Evolutionary conservation across 1,140 invertebrate genomes (phyloP).

Genomic region (Paraescarpia echinospica): DNA sequence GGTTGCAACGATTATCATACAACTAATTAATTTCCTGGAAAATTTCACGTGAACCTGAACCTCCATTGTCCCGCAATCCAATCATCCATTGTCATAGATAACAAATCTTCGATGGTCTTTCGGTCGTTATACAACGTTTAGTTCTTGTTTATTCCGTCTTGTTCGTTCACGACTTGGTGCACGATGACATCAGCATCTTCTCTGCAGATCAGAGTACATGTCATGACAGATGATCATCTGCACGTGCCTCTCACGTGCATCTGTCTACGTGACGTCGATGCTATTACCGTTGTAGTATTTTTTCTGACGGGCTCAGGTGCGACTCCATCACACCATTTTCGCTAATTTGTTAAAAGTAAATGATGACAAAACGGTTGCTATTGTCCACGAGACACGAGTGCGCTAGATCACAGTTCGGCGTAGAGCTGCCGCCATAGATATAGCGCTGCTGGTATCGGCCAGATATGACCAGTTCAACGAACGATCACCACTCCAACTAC

Average conservation of each 20-base stretch:
- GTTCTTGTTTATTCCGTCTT: background rate
- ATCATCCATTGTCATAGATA: background rate
- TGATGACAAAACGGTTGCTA: background rate
- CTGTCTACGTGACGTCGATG: background rate
- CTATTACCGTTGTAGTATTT: background rate
- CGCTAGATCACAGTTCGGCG: background rate
- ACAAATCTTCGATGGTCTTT: background rate
- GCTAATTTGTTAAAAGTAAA: conserved; percentile 1
- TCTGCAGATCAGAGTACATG: background rate
- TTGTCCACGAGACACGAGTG: background rate
- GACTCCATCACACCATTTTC: background rate
- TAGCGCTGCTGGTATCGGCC: background rate
- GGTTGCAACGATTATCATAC: background rate
- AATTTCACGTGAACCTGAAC: background rate
- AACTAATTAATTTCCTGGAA: background rate
- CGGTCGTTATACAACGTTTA: background rate
- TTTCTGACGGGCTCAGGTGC: background rate
- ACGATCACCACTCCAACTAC: background rate
- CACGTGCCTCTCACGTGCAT: background rate
- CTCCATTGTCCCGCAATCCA: background rate
- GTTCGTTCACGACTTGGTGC: background rate
- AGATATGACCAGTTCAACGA: background rate
- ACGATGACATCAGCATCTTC: background rate
- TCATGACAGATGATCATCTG: background rate
- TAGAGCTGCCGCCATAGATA: background rate